A percentile compares a stretch with the other conserved stretches of the same genome.
These are phyloP conservation scores for Argentina silus DNA, from an alignment of 2,797 vertebrate species.

Conservation along the genomic window DNA sequence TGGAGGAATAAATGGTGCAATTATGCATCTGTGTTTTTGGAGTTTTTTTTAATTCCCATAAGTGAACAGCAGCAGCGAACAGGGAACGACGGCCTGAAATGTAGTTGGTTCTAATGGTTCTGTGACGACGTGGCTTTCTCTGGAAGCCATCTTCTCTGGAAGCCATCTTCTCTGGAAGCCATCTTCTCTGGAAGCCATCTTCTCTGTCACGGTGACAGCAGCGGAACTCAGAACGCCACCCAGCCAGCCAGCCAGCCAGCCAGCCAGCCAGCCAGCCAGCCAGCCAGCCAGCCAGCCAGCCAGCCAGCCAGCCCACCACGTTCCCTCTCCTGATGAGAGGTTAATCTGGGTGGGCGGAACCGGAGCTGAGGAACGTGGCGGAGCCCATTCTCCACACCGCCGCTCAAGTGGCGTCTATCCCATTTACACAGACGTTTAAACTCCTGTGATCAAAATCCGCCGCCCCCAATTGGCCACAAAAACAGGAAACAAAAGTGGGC, in stretches of 20 bases:
- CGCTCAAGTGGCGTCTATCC: not conserved
- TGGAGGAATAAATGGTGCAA: slow-evolving; percentile 10
- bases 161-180: slow-evolving; percentile 43
- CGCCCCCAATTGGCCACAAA: not conserved
- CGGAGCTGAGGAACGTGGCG: not conserved
- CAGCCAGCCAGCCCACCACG: not conserved
- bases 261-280: slow-evolving; percentile 1
- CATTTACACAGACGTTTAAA: slow-evolving; percentile 7
- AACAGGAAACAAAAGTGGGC: not conserved
- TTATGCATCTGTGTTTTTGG: slow-evolving; percentile 2
- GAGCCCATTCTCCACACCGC: slow-evolving; percentile 20
- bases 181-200: slow-evolving; percentile 42
- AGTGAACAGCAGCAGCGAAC: slow-evolving; percentile 36
- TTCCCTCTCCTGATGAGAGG: slow-evolving; percentile 24
- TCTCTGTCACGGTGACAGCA: slow-evolving; percentile 24
- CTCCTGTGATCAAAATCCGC: not conserved
- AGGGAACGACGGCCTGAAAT: slow-evolving; percentile 13
- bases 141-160: slow-evolving; percentile 41
- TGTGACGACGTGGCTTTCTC: slow-evolving; percentile 33
- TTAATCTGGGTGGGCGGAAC: slow-evolving; percentile 50
- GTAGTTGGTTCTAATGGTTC: slow-evolving; percentile 40
- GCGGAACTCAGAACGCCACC: slow-evolving; percentile 19
- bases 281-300: slow-evolving; percentile 4
- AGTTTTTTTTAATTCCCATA: slow-evolving; percentile 14
- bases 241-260: not conserved